Evolutionary conservation across 2,113 vertebrate genomes (phyloP).

Genomic region (Tiliqua scincoides): DNA sequence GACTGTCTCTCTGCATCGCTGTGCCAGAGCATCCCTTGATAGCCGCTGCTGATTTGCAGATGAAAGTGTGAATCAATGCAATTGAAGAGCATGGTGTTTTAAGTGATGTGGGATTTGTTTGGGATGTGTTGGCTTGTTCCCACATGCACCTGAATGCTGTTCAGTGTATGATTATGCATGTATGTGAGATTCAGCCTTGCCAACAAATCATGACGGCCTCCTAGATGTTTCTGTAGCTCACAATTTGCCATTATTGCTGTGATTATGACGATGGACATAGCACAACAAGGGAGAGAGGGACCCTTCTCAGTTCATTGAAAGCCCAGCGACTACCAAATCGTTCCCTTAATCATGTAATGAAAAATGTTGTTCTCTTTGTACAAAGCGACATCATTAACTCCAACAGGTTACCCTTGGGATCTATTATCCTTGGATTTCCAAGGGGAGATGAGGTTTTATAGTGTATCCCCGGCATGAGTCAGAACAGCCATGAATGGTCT

Average conservation of each 20-base stretch:
- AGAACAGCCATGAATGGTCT: not conserved
- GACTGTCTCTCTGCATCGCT: no score
- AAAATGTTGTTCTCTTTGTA: not conserved
- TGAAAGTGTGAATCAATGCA: no score
- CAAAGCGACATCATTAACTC: not conserved
- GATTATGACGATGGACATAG: not conserved
- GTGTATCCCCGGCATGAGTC: not conserved
- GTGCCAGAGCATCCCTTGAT: not conserved
- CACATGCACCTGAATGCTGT: not conserved
- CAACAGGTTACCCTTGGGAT: constrained; percentile 15
- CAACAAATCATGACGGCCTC: not conserved
- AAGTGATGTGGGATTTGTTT: no score
- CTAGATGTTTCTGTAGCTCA: not conserved
- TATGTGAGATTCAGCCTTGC: not conserved
- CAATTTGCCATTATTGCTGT: not conserved
- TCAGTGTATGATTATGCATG: no score
- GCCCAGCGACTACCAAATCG: not conserved
- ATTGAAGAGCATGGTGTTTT: no score
- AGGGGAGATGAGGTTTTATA: not conserved
- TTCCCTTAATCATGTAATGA: constrained; percentile 6
- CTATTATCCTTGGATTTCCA: not conserved
- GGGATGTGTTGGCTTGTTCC: not conserved
- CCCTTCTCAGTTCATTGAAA: not conserved
- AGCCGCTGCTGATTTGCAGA: not conserved
- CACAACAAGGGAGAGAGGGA: not conserved